Percentiles rank a stretch among this genome's conserved stretches.
phyloP scores from a whole-genome alignment of 2,888 invertebrate species.

The Rapana venosa region DNA sequence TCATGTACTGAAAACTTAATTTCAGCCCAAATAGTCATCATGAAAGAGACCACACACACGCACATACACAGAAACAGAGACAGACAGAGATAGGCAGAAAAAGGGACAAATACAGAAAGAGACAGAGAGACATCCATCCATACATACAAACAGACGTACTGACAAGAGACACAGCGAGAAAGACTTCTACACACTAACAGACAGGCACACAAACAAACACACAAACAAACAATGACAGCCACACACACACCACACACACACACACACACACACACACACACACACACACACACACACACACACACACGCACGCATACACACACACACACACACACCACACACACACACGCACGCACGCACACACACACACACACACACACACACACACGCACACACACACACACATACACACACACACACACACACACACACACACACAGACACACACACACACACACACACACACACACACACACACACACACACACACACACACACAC shows the following conservation, averaged over 20 bases:
- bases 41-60: not conserved
- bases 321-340: not conserved
- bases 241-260: not conserved
- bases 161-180: not conserved
- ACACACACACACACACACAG: too few relatives aligned
- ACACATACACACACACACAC: too few relatives aligned
- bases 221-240: not conserved
- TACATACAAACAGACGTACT: not conserved
- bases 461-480: too few relatives aligned
- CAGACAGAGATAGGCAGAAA: not conserved
- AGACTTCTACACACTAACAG: not conserved
- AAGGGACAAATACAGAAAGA: not conserved
- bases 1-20: too few relatives aligned
- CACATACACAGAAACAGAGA: not conserved
- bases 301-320: not conserved
- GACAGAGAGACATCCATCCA: not conserved
- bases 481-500: too few relatives aligned
- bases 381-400: too few relatives aligned
- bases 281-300: conserved; percentile 7
- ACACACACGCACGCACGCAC: too few relatives aligned
- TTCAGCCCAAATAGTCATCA: not conserved
- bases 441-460: too few relatives aligned
- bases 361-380: too few relatives aligned
- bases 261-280: not conserved
- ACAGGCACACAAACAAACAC: not conserved